phyloP scores from a whole-genome alignment of 2,888 invertebrate species.

The Trissolcus brochymenae region DNA sequence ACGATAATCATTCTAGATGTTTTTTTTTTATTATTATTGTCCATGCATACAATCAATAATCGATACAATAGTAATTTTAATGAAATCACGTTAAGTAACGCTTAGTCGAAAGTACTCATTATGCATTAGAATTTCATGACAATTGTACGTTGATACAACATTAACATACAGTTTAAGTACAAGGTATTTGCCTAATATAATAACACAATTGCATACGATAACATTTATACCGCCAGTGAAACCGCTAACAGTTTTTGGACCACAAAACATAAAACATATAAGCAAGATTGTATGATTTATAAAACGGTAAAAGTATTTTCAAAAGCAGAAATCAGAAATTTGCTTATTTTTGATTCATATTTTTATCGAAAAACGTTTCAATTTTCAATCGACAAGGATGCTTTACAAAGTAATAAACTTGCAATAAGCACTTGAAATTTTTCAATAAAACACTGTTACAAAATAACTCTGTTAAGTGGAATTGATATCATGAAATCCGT shows the following conservation, averaged over 20 bases:
- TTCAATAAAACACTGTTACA: conserved; percentile 2
- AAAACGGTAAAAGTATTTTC: no score
- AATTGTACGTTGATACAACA: conserved; percentile 18
- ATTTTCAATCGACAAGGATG: no score
- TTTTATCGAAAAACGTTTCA: no score
- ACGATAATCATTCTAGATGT: no score
- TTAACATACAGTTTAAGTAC: conserved; percentile 7
- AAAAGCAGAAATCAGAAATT: no score
- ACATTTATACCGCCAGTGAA: neutral
- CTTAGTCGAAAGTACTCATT: conserved; percentile 30
- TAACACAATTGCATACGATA: conserved; percentile 4
- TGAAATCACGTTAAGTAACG: conserved; percentile 12
- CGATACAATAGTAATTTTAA: conserved; percentile 16
- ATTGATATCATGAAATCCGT: conserved; percentile 20
- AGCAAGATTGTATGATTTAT: no score
- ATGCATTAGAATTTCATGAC: conserved; percentile 30
- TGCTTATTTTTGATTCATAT: no score
- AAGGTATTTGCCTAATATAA: conserved; percentile 15
- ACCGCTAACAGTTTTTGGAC: neutral
- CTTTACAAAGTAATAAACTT: conserved; percentile 2
- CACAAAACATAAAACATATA: no score
- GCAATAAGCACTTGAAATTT: neutral
- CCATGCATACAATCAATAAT: neutral
- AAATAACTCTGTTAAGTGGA: neutral
- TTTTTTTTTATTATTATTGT: no score